These are phyloP conservation scores for Ooceraea biroi DNA, from an alignment of 1,140 invertebrate species.

Conservation along the genomic window DNA sequence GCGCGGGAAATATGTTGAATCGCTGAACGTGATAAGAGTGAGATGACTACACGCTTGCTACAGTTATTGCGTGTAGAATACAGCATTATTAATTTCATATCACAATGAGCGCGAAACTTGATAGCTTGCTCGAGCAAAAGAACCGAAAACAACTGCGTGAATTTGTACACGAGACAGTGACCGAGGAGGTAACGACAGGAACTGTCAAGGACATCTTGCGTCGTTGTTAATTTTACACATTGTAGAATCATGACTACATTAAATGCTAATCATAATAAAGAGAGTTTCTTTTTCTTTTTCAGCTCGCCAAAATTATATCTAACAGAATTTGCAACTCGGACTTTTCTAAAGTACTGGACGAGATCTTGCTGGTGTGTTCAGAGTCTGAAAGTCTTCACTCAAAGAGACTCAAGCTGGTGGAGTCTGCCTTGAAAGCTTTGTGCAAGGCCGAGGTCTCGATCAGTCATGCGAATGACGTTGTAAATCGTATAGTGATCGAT, in stretches of 20 bases:
- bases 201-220: background rate
- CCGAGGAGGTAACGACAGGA: conserved; percentile 29
- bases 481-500: conserved; percentile 78
- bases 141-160: background rate
- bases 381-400: conserved; percentile 67
- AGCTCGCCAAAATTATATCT: conserved; percentile 76
- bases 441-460: conserved; percentile 68
- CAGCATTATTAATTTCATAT: background rate
- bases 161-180: conserved; percentile 8
- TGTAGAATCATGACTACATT: conserved; percentile 9
- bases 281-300: conserved; percentile 54
- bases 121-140: conserved; percentile 13
- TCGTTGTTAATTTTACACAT: background rate
- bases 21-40: background rate
- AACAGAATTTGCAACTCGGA: conserved; percentile 71
- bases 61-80: background rate
- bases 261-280: background rate
- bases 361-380: conserved; percentile 73
- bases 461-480: conserved; percentile 73
- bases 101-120: conserved; percentile 31
- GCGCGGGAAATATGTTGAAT: conserved; percentile 35
- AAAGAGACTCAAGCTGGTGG: conserved; percentile 78
- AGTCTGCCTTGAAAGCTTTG: conserved; percentile 70
- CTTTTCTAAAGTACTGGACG: conserved; percentile 70
- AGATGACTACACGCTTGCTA: background rate